Evolutionary conservation across 1,140 invertebrate genomes (phyloP), one percentile per base, ranked within the genome.

Genomic region (Triops cancriformis): DNA sequence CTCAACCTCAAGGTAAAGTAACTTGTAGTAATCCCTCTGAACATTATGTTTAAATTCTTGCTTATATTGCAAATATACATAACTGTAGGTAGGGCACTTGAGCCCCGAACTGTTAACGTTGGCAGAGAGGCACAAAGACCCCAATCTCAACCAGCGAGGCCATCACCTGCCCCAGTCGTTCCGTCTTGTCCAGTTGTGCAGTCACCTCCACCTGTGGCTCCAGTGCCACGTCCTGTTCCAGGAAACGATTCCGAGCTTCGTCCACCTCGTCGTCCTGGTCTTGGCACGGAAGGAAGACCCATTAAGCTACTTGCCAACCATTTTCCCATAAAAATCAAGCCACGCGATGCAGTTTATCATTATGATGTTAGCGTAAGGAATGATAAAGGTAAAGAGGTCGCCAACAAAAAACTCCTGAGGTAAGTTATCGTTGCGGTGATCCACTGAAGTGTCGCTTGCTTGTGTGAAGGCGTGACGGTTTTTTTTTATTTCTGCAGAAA

Each of bases 331-430:
- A 51, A 18, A 51, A 51, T 76, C 42, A 43, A 64, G 26, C 26
- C 26, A 9, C 42, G 23, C 18, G 64, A 51, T 26, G 26, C 51
- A 18, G 18, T 76, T 26, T 76, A 45, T 23, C 75, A 76, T 51
- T 76, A 76, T 26, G 75, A 76, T 64, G 75, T 76, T 51, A 41
- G 26, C 1, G 42, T 76, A 18, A 76, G 45, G 28, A 43, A 43
- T 14, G 51, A 64, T 5, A 64, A 64, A 64, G 51, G 51, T 6
- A 18, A 23, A 1, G 51, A 23, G 0, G 26, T 51, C 1, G 27
- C 18, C 26, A 28, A 43, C 26, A 76, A 45, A 26, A 26, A 43
- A 27, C 75, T 76, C 1, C 26, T 76, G 14, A 76, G 42, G 75
- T 51, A 26, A 23, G 5, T 31, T 26, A 23, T 41, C 9, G 10